Percentiles rank a stretch among this genome's conserved stretches.
Evolutionary conservation across 2,888 invertebrate species (phyloP).

Genomic region (Melinaea marsaeus): DNA sequence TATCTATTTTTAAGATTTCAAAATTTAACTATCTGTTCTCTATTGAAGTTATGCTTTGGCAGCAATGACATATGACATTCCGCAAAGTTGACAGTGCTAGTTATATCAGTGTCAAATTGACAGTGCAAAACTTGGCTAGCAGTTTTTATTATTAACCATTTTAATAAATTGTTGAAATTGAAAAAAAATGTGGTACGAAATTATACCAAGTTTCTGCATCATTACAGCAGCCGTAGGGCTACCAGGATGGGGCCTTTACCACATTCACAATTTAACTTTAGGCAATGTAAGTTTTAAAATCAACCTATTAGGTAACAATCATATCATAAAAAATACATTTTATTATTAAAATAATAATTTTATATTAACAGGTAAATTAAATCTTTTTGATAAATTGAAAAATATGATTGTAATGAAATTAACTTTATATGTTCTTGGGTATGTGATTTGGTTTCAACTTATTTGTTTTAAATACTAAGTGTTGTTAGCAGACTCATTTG

Average conservation of each 20-base stretch:
- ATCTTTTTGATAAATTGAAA: not conserved
- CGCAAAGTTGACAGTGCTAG: too few relatives aligned
- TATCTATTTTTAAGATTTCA: too few relatives aligned
- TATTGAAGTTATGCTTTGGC: not conserved
- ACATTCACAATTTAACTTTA: slow-evolving; percentile 77
- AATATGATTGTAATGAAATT: not conserved
- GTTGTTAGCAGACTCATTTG: not conserved
- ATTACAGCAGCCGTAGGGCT: slow-evolving; percentile 78
- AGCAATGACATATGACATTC: not conserved
- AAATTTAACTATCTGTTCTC: not conserved
- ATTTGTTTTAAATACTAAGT: not conserved
- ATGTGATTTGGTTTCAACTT: not conserved
- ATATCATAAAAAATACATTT: not conserved
- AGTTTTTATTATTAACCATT: not conserved
- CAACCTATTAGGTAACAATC: slow-evolving; percentile 56
- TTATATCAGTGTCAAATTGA: not conserved
- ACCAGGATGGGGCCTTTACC: slow-evolving; percentile 80
- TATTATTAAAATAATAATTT: not conserved
- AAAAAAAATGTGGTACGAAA: slow-evolving; percentile 84
- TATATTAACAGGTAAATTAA: not conserved
- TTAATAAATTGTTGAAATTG: too few relatives aligned
- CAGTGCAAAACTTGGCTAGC: not conserved
- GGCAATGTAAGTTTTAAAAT: slow-evolving; percentile 81
- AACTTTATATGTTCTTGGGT: not conserved
- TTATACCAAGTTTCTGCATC: slow-evolving; percentile 80